These are phyloP conservation scores for Dimorphilus gyrociliatus DNA, from an alignment of 2,888 invertebrate species.

Conservation along the genomic window DNA sequence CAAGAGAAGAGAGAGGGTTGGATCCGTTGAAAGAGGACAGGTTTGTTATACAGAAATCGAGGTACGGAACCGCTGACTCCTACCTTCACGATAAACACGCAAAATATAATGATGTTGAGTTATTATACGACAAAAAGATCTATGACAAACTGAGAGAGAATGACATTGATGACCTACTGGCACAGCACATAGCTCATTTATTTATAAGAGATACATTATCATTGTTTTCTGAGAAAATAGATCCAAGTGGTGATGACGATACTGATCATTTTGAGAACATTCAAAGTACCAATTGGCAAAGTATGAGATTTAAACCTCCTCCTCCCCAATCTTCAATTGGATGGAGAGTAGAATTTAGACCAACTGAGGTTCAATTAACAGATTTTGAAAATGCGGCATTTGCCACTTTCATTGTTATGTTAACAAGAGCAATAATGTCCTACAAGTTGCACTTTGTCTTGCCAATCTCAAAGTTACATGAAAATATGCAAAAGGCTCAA, in stretches of 20 bases:
- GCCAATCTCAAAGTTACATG: slow-evolving; percentile 87
- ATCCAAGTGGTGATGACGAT: slow-evolving; percentile 80
- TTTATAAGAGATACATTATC: slow-evolving; percentile 94
- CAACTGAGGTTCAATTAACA: slow-evolving; percentile 81
- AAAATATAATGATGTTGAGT: slow-evolving; percentile 79
- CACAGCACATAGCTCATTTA: slow-evolving; percentile 88
- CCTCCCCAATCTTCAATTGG: slow-evolving; percentile 79
- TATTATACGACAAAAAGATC: slow-evolving; percentile 66
- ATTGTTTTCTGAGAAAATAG: slow-evolving; percentile 77
- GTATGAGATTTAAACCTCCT: slow-evolving; percentile 91
- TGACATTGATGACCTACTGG: slow-evolving; percentile 74
- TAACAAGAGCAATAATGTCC: slow-evolving; percentile 88
- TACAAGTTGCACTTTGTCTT: slow-evolving; percentile 88
- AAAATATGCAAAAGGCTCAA: slow-evolving; percentile 91
- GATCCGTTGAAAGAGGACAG: slow-evolving; percentile 39
- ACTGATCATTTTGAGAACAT: slow-evolving; percentile 99
- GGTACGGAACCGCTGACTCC: slow-evolving; percentile 93
- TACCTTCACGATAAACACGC: slow-evolving; percentile 78
- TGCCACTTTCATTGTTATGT: slow-evolving; percentile 86
- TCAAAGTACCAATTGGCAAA: slow-evolving; percentile 98
- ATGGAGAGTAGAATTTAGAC: slow-evolving; percentile 98
- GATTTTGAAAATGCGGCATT: slow-evolving; percentile 99
- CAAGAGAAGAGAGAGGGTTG: slow-evolving; percentile 72
- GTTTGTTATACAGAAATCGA: slow-evolving; percentile 52
- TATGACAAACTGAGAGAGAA: slow-evolving; percentile 65